Evolutionary conservation across 1,140 invertebrate species (phyloP).

Genomic region (Dolichoris vasculosae): DNA sequence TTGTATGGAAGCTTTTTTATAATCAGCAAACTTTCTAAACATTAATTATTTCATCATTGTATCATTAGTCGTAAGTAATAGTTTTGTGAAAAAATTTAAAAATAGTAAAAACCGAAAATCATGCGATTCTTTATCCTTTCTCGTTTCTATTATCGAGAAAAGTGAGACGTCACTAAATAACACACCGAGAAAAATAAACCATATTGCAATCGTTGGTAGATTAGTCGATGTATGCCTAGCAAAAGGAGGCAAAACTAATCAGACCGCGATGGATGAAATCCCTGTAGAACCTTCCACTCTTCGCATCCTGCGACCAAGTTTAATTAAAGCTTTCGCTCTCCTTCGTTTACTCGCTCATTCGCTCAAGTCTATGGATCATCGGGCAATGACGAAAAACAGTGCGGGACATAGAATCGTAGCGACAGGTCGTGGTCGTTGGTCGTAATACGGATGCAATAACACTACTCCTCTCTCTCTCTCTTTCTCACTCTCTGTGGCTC

Average conservation of each 20-base stretch:
- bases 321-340: conserved; percentile 28
- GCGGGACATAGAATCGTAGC: neutral
- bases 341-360: neutral
- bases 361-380: neutral
- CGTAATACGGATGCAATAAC: neutral
- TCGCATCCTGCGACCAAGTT: neutral
- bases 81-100: no score
- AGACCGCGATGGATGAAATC: neutral
- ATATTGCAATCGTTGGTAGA: neutral
- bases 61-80: no score
- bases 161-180: neutral
- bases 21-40: no score
- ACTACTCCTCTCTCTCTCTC: neutral
- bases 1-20: no score
- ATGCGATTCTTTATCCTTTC: no score
- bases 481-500: no score
- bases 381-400: neutral
- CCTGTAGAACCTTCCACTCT: neutral
- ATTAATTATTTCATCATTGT: no score
- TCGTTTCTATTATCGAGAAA: neutral
- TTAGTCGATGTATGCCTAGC: neutral
- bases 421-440: neutral
- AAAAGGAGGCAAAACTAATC: conserved; percentile 43
- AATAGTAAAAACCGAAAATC: no score
- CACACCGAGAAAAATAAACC: neutral